Evolutionary conservation across 2,888 invertebrate species (phyloP).

Genomic region (Yponomeuta plumbellus): DNA sequence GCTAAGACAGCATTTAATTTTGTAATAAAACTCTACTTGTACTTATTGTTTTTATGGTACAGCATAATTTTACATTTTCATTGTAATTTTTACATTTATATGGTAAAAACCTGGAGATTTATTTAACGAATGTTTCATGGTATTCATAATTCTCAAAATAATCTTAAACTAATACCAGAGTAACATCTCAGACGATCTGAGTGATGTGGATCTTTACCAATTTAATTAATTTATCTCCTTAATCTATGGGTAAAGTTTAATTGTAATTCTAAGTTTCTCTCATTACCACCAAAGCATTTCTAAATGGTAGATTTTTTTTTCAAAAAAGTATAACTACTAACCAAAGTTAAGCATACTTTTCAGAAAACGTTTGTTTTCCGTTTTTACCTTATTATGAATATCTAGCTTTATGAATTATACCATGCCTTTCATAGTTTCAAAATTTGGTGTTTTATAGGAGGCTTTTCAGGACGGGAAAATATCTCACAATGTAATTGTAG

Average conservation of each 20-base stretch:
- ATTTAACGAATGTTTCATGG: too few species aligned
- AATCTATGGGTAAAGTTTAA: background rate
- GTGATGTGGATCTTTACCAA: too few species aligned
- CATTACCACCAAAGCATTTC: conserved; percentile 13
- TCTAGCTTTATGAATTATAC: background rate
- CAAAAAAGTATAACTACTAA: background rate
- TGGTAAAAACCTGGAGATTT: background rate
- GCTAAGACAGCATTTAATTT: background rate
- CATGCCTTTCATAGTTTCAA: background rate
- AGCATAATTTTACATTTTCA: conserved; percentile 33
- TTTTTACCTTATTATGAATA: background rate
- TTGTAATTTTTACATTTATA: conserved; percentile 23
- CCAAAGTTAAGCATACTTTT: too few species aligned
- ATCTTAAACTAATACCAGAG: too few species aligned
- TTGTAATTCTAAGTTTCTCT: conserved; percentile 18
- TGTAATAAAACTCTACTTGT: conserved; percentile 30
- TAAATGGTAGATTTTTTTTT: background rate
- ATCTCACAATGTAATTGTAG: background rate
- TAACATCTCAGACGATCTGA: too few species aligned
- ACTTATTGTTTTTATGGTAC: conserved; percentile 48
- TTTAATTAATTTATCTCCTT: background rate
- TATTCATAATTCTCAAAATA: too few species aligned
- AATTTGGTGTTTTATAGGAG: background rate
- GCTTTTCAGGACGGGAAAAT: conserved; percentile 14
- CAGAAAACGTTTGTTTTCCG: too few species aligned